Conservation (phyloP, 2,797 vertebrate genomes). For the Hydrolagus colliei region DNA sequence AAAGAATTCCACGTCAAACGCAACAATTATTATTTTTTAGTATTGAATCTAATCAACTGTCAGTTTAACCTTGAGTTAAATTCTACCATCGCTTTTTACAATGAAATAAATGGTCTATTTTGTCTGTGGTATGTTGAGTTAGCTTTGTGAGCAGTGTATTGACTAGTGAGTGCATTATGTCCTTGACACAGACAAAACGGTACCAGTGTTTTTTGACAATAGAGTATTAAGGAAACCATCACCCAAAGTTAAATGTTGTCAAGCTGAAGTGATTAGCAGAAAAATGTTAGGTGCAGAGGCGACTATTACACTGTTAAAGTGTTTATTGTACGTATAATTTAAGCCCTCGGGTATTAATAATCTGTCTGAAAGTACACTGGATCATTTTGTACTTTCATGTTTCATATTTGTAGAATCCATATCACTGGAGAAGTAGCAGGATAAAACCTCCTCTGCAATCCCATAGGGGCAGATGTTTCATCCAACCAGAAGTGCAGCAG, state of each 20-base stretch:
- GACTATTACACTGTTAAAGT: background rate
- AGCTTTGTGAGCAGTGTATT: too few relatives aligned
- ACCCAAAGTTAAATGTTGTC: background rate
- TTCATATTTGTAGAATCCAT: background rate
- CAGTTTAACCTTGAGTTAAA: too few relatives aligned
- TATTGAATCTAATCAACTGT: too few relatives aligned
- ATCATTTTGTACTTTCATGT: background rate
- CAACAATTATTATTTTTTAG: too few relatives aligned
- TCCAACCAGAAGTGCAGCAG: background rate
- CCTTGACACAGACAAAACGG: background rate
- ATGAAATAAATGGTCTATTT: too few relatives aligned
- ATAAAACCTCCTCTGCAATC: background rate
- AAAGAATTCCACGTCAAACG: too few relatives aligned
- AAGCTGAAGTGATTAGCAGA: background rate
- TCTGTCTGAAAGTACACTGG: background rate
- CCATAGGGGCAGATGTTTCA: background rate
- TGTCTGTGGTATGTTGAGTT: too few relatives aligned
- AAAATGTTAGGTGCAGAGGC: background rate
- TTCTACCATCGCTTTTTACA: too few relatives aligned
- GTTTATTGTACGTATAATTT: background rate
- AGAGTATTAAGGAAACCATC: background rate
- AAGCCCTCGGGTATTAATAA: background rate
- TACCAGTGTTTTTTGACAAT: background rate
- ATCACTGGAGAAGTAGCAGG: background rate
- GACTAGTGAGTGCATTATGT: background rate